Percentiles rank a stretch among this genome's conserved stretches.
These are phyloP conservation scores for Euleptes europaea DNA, from an alignment of 2,113 vertebrate genomes.

Conservation along the genomic window DNA sequence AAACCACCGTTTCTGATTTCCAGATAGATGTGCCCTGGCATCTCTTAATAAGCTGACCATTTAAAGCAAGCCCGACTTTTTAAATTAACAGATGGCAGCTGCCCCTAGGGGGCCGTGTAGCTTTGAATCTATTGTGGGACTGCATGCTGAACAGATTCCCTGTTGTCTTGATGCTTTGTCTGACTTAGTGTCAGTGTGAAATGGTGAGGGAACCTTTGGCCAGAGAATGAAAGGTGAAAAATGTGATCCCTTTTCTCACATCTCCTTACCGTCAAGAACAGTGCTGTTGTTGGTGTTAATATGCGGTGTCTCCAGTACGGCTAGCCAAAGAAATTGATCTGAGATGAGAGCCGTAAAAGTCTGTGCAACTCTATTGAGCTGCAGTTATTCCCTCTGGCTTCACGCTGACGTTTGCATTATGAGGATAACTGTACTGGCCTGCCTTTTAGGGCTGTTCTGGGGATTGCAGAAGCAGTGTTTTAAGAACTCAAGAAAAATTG, in stretches of 20 bases:
- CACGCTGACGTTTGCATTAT: background rate
- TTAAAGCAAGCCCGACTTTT: too few relatives aligned
- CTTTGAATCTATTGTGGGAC: background rate
- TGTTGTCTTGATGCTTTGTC: background rate
- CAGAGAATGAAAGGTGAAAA: background rate
- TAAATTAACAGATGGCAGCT: background rate
- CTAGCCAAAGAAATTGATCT: background rate
- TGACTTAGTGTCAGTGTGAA: background rate
- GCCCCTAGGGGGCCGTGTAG: background rate
- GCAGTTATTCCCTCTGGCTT: background rate
- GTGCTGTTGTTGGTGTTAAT: background rate
- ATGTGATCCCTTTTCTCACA: background rate
- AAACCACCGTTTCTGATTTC: background rate
- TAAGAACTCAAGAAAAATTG: too few relatives aligned
- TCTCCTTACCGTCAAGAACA: background rate
- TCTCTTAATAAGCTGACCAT: too few relatives aligned
- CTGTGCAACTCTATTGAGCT: background rate
- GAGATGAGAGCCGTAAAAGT: background rate
- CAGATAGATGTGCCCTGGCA: background rate
- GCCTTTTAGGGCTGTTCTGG: background rate
- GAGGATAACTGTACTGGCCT: background rate
- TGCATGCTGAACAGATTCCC: background rate
- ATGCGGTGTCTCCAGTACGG: background rate
- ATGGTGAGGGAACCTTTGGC: background rate
- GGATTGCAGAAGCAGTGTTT: too few relatives aligned